phyloP scores from a whole-genome alignment of 2,113 vertebrate genomes.

The Mormoops blainvillei region DNA sequence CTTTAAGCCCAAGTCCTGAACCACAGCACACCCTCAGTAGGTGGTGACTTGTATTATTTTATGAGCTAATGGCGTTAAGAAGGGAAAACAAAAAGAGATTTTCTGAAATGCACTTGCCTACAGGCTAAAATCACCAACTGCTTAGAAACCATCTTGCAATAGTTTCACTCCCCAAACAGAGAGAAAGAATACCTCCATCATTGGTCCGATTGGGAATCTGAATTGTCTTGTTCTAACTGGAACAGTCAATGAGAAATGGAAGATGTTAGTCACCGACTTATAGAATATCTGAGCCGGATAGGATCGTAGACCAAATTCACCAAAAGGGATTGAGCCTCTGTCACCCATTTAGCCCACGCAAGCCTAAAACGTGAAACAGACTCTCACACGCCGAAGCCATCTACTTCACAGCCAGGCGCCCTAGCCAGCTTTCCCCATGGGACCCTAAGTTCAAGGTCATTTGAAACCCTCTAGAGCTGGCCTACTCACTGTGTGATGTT shows the following conservation, averaged over 20 bases:
- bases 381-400: not conserved
- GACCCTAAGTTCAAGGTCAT: not conserved
- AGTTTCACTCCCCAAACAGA: not conserved
- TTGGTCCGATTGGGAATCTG: not conserved
- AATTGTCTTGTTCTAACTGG: not conserved
- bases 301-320: not conserved
- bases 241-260: not conserved
- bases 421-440: not conserved
- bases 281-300: not conserved
- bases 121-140: not conserved
- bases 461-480: not conserved
- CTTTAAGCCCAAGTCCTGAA: not conserved
- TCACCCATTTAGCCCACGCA: not conserved
- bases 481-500: not conserved
- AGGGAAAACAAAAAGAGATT: not conserved
- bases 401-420: not conserved
- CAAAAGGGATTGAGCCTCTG: not conserved
- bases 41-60: slow-evolving; percentile 9
- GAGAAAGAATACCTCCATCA: not conserved
- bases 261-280: not conserved
- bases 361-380: not conserved
- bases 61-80: not conserved
- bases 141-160: not conserved
- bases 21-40: not conserved
- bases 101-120: not conserved